A percentile compares a stretch with the other conserved stretches of the same genome.
These are phyloP conservation scores for Macrostomum cliftonense DNA, from an alignment of 2,888 invertebrate species.

Conservation along the genomic window DNA sequence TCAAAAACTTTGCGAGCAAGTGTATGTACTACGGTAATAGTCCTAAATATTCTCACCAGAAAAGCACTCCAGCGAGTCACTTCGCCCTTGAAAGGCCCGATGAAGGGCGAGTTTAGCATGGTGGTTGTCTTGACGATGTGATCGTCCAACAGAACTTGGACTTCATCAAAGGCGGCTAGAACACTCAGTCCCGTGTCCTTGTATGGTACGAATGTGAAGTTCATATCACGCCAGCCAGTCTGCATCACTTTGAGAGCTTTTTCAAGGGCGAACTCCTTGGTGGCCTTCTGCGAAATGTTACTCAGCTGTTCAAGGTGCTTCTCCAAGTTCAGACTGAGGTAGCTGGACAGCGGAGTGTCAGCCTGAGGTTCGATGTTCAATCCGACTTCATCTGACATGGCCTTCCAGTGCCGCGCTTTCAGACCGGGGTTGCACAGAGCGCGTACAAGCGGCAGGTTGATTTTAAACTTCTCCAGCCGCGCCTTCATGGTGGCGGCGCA, in stretches of 20 bases:
- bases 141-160: conserved; percentile 75
- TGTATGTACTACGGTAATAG: no score
- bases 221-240: conserved; percentile 61
- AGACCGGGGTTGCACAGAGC: conserved; percentile 74
- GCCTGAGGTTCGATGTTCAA: conserved; percentile 66
- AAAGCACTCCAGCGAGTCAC: conserved; percentile 28
- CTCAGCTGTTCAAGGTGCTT: conserved; percentile 48
- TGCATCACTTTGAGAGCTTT: conserved; percentile 69
- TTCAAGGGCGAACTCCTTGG: conserved; percentile 81
- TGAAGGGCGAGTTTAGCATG: conserved; percentile 88
- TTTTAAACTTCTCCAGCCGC: conserved; percentile 34
- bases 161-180: conserved; percentile 72
- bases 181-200: conserved; percentile 63
- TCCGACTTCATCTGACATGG: conserved; percentile 60
- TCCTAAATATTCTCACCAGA: conserved; percentile 18
- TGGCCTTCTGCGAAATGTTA: conserved; percentile 62
- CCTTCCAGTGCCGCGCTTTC: conserved; percentile 61
- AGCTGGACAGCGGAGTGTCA: conserved; percentile 61
- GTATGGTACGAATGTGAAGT: conserved; percentile 37
- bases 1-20: no score
- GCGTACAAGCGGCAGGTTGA: conserved; percentile 45
- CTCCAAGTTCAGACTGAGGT: conserved; percentile 53
- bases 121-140: conserved; percentile 89
- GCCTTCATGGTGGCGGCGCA: conserved; percentile 31
- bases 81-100: conserved; percentile 72